Evolutionary conservation across 92 coral and sea anemone species (phyloP).

Genomic region (Bergia puertoricense): DNA sequence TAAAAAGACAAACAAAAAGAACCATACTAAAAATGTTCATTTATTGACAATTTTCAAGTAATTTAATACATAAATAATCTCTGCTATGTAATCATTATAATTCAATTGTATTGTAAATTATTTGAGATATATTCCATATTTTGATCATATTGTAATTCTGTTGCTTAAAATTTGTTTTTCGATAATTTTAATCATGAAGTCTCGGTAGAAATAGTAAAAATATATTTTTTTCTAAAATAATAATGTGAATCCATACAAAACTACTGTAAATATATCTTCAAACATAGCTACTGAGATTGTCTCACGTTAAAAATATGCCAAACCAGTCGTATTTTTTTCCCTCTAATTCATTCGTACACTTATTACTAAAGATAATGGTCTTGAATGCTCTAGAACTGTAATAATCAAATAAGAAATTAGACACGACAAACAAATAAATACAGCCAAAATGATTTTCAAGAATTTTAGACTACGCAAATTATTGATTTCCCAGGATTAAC

Average conservation of each 20-base stretch:
- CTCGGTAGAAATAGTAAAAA: slow-evolving; percentile 6
- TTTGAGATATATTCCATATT: background rate
- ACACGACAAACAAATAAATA: background rate
- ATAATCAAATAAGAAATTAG: slow-evolving; percentile 3
- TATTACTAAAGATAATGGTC: slow-evolving; percentile 37
- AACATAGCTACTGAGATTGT: background rate
- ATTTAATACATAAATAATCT: slow-evolving; percentile 42
- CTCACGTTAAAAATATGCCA: background rate
- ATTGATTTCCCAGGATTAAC: background rate
- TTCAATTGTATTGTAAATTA: slow-evolving; percentile 25
- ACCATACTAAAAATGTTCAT: slow-evolving; percentile 45
- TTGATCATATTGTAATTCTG: slow-evolving; percentile 35
- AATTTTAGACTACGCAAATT: background rate
- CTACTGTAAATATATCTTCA: background rate
- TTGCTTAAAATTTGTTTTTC: background rate
- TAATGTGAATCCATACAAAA: background rate
- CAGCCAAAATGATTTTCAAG: background rate
- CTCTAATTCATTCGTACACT: background rate
- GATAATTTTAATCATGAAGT: background rate
- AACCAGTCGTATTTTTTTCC: background rate
- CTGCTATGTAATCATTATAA: slow-evolving; percentile 24
- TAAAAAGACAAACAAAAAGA: slow-evolving; percentile 47
- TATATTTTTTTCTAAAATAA: background rate
- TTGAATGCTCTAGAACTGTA: slow-evolving; percentile 32
- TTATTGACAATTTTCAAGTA: slow-evolving; percentile 26